A percentile compares a stretch with the other conserved stretches of the same genome.
Evolutionary conservation across 2,797 vertebrate species (phyloP).

Genomic region (Xiphophorus birchmanni): DNA sequence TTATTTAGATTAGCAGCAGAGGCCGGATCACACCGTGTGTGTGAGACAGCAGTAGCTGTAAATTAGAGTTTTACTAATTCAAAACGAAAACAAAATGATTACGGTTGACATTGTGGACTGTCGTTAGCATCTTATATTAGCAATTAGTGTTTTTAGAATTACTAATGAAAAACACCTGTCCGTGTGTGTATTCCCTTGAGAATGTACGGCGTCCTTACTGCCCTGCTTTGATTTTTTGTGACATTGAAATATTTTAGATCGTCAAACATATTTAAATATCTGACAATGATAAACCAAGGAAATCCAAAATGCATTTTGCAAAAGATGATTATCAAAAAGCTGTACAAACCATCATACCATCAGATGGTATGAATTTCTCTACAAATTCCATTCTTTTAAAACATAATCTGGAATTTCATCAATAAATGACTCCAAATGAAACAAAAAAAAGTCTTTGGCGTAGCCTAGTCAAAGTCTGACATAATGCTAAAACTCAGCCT

Average conservation of each 20-base stretch:
- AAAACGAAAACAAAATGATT: neutral
- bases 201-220: neutral
- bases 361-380: neutral
- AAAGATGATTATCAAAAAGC: neutral
- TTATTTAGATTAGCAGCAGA: neutral
- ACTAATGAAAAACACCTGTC: neutral
- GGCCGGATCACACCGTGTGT: neutral
- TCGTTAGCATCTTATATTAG: neutral
- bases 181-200: neutral
- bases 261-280: neutral
- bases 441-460: neutral
- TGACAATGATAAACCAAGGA: neutral
- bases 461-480: neutral
- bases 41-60: neutral
- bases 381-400: neutral
- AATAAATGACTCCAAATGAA: neutral
- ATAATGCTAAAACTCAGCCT: neutral
- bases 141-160: neutral
- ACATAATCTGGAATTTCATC: neutral
- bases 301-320: neutral
- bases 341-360: neutral
- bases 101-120: neutral
- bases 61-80: neutral
- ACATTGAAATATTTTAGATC: neutral
- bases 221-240: neutral